Conservation (phyloP, 2,888 invertebrate species). For the Listrodromus nycthemerus region DNA sequence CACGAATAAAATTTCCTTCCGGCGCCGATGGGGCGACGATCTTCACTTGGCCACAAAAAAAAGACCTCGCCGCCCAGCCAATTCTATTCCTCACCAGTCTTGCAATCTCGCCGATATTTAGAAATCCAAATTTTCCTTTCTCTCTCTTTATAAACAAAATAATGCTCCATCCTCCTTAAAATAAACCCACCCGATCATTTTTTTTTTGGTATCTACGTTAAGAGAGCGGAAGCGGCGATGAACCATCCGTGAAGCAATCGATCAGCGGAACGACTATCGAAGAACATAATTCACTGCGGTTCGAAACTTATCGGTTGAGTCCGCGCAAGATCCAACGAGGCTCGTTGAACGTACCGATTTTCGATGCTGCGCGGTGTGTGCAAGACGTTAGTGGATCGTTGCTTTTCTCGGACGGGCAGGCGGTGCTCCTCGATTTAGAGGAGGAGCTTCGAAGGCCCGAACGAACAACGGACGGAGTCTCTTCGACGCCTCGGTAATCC, state of each 20-base stretch:
- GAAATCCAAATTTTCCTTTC: not conserved
- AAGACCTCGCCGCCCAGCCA: no score
- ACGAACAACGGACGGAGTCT: slow-evolving; percentile 19
- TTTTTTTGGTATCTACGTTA: slow-evolving; percentile 26
- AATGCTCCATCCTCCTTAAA: not conserved
- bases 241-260: slow-evolving; percentile 53
- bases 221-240: slow-evolving; percentile 36
- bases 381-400: slow-evolving; percentile 49
- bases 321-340: not conserved
- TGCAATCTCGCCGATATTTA: no score
- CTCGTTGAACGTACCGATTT: slow-evolving; percentile 22
- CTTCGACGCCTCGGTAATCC: slow-evolving; percentile 66
- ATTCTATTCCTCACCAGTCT: no score
- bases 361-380: not conserved
- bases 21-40: no score
- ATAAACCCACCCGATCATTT: not conserved
- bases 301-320: slow-evolving; percentile 28
- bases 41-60: no score
- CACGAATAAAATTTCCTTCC: no score
- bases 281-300: slow-evolving; percentile 61
- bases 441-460: slow-evolving; percentile 11
- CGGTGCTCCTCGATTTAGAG: slow-evolving; percentile 1
- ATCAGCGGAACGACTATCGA: slow-evolving; percentile 62
- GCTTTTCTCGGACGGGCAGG: slow-evolving; percentile 32
- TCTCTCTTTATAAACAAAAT: not conserved